Evolutionary conservation across 2,888 invertebrate genomes (phyloP).

Genomic region (Ypsolopha scabrella): DNA sequence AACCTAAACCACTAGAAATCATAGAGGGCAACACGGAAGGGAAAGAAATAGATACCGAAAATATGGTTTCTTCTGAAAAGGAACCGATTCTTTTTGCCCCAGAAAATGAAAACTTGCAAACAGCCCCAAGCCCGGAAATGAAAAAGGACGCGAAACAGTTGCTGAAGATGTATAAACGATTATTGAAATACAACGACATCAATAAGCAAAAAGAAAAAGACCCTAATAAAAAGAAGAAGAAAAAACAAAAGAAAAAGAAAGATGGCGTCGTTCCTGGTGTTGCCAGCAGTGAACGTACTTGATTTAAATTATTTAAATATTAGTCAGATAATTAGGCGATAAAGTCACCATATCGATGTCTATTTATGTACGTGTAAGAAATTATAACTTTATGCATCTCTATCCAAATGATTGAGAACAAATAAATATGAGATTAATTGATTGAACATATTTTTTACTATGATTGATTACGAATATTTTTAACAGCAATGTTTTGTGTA

Average conservation of each 20-base stretch:
- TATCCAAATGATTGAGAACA: too few species aligned
- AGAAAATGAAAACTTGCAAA: conserved; percentile 11
- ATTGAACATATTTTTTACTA: too few species aligned
- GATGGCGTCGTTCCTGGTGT: too few species aligned
- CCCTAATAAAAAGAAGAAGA: conserved; percentile 42
- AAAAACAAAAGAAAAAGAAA: conserved; percentile 18
- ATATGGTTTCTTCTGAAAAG: background rate
- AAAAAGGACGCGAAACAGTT: conserved; percentile 57
- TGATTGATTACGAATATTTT: too few species aligned
- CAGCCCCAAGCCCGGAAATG: conserved; percentile 27
- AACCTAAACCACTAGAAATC: conserved; percentile 12
- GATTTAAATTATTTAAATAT: too few species aligned
- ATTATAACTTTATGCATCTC: too few species aligned
- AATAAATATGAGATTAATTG: too few species aligned
- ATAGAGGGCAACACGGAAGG: conserved; percentile 10
- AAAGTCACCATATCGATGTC: too few species aligned
- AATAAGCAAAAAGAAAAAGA: conserved; percentile 31
- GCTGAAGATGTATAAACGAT: conserved; percentile 57
- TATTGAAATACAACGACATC: conserved; percentile 52
- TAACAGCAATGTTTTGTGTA: too few species aligned
- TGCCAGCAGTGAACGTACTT: too few species aligned
- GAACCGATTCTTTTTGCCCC: conserved; percentile 11
- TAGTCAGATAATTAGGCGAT: too few species aligned
- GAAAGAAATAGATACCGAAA: background rate
- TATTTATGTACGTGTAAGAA: too few species aligned